Evolutionary conservation across 1,140 invertebrate genomes (phyloP).

Genomic region (Sinella curviseta): DNA sequence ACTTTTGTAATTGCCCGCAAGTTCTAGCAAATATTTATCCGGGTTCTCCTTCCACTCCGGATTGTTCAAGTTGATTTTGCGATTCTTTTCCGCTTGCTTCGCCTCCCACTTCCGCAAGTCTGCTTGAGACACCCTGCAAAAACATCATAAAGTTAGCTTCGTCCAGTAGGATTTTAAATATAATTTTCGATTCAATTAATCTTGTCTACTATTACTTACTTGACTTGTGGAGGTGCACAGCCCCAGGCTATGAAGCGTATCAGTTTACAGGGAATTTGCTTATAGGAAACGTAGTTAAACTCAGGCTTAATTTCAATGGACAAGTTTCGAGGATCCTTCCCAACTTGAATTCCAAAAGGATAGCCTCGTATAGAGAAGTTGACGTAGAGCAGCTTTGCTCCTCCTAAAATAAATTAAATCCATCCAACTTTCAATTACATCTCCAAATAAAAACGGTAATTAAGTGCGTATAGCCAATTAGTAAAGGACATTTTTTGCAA

Average conservation of each 20-base stretch:
- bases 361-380: slow-evolving; percentile 80
- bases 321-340: slow-evolving; percentile 73
- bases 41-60: slow-evolving; percentile 89
- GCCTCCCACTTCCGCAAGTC: slow-evolving; percentile 89
- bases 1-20: slow-evolving; percentile 64
- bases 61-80: slow-evolving; percentile 75
- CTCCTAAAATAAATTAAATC: slow-evolving; percentile 56
- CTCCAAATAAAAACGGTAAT: slow-evolving; percentile 14
- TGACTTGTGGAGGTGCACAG: slow-evolving; percentile 62
- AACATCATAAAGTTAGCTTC: too few relatives aligned
- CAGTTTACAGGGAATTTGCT: slow-evolving; percentile 65
- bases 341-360: slow-evolving; percentile 78
- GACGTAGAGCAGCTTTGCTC: slow-evolving; percentile 78
- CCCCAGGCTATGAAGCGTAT: slow-evolving; percentile 77
- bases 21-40: slow-evolving; percentile 79
- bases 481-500: background rate
- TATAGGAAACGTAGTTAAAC: slow-evolving; percentile 64
- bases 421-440: background rate
- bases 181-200: background rate
- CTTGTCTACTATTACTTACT: too few relatives aligned
- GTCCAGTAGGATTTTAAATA: background rate
- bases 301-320: slow-evolving; percentile 71
- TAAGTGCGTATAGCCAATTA: background rate
- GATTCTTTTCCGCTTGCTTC: slow-evolving; percentile 77
- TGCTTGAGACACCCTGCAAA: slow-evolving; percentile 71